Evolutionary conservation across 2,113 vertebrate genomes (phyloP), one percentile per base, ranked within the genome.

Genomic region (Bufo gargarizans): DNA sequence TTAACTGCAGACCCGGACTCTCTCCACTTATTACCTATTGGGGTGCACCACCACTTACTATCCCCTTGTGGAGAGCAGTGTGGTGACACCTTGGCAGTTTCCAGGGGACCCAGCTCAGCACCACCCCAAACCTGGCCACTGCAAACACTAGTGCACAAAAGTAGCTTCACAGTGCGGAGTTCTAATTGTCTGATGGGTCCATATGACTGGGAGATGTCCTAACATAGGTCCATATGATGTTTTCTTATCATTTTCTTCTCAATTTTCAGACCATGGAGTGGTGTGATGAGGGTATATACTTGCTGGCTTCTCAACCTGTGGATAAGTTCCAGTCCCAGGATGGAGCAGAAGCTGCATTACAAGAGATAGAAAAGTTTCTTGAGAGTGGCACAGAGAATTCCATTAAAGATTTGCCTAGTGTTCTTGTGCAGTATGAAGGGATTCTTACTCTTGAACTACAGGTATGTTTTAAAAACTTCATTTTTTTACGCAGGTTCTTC

Each of bases 301-400:
- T 99, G 91, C 94, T 99, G 92, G 98, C 98, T 5, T 98, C 96
- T 0, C 98, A 99, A 89, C 96, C 97, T 0, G 97, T 99, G 77
- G 98, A 99, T 94, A 99, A 98, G 90, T 99, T 97, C 92, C 97
- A 99, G 89, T 98, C 98, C 53, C 98, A 99, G 61, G 98, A 99
- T 33, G 98, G 98, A 5, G 98, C 98, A 0, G 97, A 99, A 94
- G 94, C 97, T 0, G 98, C 98, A 0, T 93, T 99, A 81, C 96
- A 96, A 91, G 98, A 99, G 90, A 96, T 99, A 0, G 97, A 99
- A 94, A 96, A 93, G 81, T 98, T 98, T 91, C 89, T 99, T 92
- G 98, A 98, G 14, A 95, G 94, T 0, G 94, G 95, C 0, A 91
- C 92, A 4, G 94, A 95, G 84, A 94, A 95, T 90, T 97, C 95